Percentiles rank a stretch among this genome's conserved stretches.
These are phyloP conservation scores for Thysanoteuthis rhombus DNA, from an alignment of 2,888 invertebrate species.

Conservation along the genomic window DNA sequence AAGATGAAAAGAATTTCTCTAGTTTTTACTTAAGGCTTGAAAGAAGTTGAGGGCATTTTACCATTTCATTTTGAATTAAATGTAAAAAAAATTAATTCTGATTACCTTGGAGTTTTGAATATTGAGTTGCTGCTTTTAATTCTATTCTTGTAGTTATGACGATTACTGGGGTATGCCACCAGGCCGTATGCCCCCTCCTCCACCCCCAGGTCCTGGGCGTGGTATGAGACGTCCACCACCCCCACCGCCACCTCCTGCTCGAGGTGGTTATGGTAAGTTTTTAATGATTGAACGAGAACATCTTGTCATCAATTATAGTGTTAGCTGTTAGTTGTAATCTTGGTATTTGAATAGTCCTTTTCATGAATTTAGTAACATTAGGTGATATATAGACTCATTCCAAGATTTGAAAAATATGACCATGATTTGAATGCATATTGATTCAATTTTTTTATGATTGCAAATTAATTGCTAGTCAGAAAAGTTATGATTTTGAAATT, in stretches of 20 bases:
- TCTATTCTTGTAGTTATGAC: slow-evolving; percentile 47
- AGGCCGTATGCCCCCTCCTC: slow-evolving; percentile 42
- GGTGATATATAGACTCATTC: no score
- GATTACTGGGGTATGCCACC: slow-evolving; percentile 54
- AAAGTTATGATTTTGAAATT: no score
- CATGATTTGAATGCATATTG: no score
- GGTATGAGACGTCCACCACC: slow-evolving; percentile 49
- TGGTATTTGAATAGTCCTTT: no score
- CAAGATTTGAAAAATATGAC: no score
- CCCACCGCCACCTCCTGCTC: slow-evolving; percentile 33
- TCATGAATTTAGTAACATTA: no score
- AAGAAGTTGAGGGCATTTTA: neutral
- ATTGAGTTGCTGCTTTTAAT: neutral
- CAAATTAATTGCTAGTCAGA: no score
- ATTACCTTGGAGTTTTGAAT: neutral
- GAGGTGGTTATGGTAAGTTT: slow-evolving; percentile 37
- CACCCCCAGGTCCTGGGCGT: slow-evolving; percentile 37
- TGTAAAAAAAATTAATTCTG: neutral
- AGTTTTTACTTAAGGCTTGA: neutral
- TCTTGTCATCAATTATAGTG: neutral
- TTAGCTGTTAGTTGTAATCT: no score
- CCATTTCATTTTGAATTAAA: neutral
- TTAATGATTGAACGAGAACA: neutral
- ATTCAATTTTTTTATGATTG: no score
- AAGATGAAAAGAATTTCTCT: neutral